These are phyloP conservation scores for Mugil cephalus DNA, from an alignment of 2,113 vertebrate genomes.

Conservation along the genomic window DNA sequence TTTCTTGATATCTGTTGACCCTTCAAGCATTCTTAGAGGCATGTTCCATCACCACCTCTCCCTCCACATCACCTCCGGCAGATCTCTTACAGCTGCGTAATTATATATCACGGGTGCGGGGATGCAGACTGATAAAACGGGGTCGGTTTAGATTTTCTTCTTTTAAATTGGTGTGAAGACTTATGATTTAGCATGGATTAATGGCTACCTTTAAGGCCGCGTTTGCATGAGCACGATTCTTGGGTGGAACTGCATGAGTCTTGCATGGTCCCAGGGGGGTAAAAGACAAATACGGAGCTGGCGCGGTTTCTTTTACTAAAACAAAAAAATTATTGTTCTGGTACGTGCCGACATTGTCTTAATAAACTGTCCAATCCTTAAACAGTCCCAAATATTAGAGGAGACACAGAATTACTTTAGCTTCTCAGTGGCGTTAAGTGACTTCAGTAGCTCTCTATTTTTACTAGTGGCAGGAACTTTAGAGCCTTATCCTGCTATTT, in stretches of 20 bases:
- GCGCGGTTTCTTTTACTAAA: no score
- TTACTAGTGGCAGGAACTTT: background rate
- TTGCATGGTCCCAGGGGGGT: no score
- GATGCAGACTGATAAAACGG: conserved; percentile 5
- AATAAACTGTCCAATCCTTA: background rate
- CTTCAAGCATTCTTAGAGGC: conserved; percentile 22
- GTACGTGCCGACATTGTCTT: no score
- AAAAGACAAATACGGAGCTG: no score
- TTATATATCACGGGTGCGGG: conserved; percentile 8
- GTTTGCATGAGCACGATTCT: no score
- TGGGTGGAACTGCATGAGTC: no score
- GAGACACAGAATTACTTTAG: background rate
- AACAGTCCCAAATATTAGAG: background rate
- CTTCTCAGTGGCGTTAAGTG: no score
- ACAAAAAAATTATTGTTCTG: no score
- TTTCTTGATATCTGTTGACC: conserved; percentile 24
- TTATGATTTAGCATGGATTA: background rate
- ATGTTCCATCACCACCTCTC: conserved; percentile 32
- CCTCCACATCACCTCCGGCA: conserved; percentile 10
- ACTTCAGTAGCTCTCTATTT: no score
- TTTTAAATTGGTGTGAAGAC: background rate
- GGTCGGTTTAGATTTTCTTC: background rate
- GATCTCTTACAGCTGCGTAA: conserved; percentile 23
- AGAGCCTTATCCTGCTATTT: background rate
- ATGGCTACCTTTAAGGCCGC: no score